These are phyloP conservation scores for Miichthys miiuy DNA, from an alignment of 2,797 vertebrate species.

Conservation along the genomic window DNA sequence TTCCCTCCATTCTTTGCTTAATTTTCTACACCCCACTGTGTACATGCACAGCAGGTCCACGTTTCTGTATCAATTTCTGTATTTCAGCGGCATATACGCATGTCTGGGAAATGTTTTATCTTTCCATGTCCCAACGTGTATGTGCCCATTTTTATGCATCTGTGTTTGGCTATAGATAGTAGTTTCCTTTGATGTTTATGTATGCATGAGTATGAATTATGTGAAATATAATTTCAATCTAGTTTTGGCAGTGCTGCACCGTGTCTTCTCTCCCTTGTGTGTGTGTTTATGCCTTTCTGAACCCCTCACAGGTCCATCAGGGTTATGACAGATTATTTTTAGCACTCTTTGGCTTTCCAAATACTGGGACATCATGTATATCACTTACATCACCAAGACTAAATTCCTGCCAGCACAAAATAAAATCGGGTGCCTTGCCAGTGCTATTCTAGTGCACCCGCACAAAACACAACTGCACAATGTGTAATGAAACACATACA, in stretches of 20 bases:
- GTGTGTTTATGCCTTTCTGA: conserved; percentile 26
- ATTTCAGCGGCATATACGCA: conserved; percentile 12
- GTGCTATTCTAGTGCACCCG: conserved; percentile 10
- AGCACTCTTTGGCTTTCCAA: conserved; percentile 41
- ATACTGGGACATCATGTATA: conserved; percentile 38
- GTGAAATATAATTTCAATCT: conserved; percentile 48
- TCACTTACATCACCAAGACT: conserved; percentile 55
- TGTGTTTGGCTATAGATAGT: conserved; percentile 30
- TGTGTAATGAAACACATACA: conserved; percentile 64
- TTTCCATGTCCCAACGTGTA: conserved; percentile 32
- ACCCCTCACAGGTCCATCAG: conserved; percentile 20
- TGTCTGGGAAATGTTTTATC: conserved; percentile 54
- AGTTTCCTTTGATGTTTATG: conserved; percentile 57
- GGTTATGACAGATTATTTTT: conserved; percentile 44
- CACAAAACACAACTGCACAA: conserved; percentile 37
- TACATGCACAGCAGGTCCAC: conserved; percentile 48
- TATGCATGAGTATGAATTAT: conserved; percentile 31
- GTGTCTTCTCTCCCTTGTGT: conserved; percentile 11
- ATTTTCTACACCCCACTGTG: conserved; percentile 56
- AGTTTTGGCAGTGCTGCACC: conserved; percentile 15
- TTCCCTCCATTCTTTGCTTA: conserved; percentile 41
- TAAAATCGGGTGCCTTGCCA: conserved; percentile 44
- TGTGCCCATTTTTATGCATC: conserved; percentile 48
- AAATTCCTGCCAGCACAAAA: conserved; percentile 44
- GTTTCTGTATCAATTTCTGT: conserved; percentile 26